Percentiles rank a stretch among this genome's conserved stretches.
Conservation (phyloP, 2,797 vertebrate genomes). For the Aphelocoma californica region DNA sequence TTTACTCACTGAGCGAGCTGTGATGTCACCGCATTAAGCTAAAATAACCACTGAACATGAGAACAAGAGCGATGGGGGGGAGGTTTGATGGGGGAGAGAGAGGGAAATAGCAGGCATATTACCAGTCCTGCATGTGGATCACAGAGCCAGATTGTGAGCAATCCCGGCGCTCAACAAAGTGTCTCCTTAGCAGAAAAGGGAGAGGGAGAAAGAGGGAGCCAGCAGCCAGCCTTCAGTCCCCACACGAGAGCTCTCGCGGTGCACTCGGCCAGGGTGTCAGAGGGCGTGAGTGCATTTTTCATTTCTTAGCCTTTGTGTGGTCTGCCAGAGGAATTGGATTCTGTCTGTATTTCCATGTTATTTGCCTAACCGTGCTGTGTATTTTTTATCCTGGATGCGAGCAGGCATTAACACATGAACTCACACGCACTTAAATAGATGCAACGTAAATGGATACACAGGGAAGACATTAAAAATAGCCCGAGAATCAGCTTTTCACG, state of each 20-base stretch:
- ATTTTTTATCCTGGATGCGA: conserved; percentile 38
- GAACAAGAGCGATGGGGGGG: conserved; percentile 62
- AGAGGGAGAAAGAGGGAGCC: conserved; percentile 75
- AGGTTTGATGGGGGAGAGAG: conserved; percentile 24
- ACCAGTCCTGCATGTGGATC: conserved; percentile 82
- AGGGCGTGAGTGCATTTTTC: conserved; percentile 71
- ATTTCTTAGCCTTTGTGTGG: conserved; percentile 61
- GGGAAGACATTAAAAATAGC: neutral
- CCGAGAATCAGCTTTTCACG: neutral
- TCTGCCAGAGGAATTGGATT: conserved; percentile 54
- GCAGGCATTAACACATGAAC: neutral
- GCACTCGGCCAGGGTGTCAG: conserved; percentile 54
- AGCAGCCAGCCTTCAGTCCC: conserved; percentile 58
- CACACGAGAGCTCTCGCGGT: neutral
- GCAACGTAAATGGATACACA: neutral
- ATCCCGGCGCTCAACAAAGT: conserved; percentile 81
- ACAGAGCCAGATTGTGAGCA: conserved; percentile 80
- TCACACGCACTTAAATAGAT: neutral
- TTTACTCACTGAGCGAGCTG: conserved; percentile 71
- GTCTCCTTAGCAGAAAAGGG: conserved; percentile 76
- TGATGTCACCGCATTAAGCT: conserved; percentile 84
- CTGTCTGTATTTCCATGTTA: conserved; percentile 54
- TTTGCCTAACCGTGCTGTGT: conserved; percentile 38
- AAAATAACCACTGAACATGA: conserved; percentile 80
- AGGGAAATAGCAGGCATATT: conserved; percentile 82